phyloP scores from a whole-genome alignment of 2,797 vertebrate genomes.

The Parauchenoglanis ngamensis region DNA sequence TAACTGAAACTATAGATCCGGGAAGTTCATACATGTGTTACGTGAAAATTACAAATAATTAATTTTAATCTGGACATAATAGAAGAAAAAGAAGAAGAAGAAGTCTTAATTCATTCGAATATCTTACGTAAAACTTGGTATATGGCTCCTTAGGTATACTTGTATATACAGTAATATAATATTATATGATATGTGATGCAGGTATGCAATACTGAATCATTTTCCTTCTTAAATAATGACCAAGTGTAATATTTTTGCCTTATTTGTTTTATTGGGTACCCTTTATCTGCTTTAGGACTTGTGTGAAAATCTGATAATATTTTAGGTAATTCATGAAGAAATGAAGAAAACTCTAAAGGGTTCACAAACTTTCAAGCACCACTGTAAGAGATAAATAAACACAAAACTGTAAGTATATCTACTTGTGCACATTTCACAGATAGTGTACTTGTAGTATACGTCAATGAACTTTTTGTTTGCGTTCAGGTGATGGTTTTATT shows the following conservation, averaged over 20 bases:
- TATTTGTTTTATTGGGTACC: too few relatives aligned
- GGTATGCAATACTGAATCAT: too few relatives aligned
- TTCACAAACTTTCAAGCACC: too few relatives aligned
- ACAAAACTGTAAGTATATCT: background rate
- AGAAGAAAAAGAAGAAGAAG: background rate
- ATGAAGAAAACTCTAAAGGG: too few relatives aligned
- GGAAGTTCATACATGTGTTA: conserved; percentile 8
- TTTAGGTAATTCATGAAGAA: too few relatives aligned
- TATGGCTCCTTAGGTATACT: background rate
- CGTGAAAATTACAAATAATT: background rate
- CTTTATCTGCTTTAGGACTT: too few relatives aligned
- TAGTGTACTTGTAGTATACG: background rate
- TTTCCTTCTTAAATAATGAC: too few relatives aligned
- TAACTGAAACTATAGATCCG: conserved; percentile 14
- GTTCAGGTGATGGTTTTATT: background rate
- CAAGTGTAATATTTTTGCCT: too few relatives aligned
- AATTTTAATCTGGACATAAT: background rate
- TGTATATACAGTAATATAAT: background rate
- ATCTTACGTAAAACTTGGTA: background rate
- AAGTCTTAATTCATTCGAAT: background rate
- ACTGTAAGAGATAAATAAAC: background rate
- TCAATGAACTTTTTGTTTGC: background rate
- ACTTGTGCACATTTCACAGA: background rate
- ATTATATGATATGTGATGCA: too few relatives aligned
- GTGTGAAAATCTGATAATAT: too few relatives aligned